These are phyloP conservation scores for Ochotona princeps DNA, from an alignment of 2,113 vertebrate species.

Conservation along the genomic window DNA sequence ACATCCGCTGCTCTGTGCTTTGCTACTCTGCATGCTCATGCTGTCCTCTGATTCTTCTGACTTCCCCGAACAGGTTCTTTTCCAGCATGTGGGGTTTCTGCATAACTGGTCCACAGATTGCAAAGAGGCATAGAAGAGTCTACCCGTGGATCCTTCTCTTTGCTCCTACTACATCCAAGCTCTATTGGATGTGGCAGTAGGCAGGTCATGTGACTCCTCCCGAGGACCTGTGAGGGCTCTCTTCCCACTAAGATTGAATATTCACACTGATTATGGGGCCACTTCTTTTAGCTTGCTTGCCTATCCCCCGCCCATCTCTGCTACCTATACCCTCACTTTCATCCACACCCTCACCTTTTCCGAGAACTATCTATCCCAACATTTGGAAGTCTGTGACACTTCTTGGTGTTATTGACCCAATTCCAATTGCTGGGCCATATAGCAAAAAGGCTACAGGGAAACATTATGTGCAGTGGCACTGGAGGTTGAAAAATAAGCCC, in stretches of 20 bases:
- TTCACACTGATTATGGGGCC: not conserved
- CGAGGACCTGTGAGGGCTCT: not conserved
- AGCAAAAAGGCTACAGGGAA: not conserved
- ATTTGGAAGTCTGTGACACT: not conserved
- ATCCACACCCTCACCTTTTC: no score
- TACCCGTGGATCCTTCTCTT: not conserved
- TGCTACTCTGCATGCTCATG: not conserved
- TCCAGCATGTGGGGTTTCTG: not conserved
- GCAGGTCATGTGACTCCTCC: not conserved
- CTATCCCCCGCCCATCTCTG: not conserved
- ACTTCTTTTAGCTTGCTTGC: not conserved
- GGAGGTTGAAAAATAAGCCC: not conserved
- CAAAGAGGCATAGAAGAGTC: not conserved
- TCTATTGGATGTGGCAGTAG: not conserved
- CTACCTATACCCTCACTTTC: fast-evolving
- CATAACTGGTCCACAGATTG: not conserved
- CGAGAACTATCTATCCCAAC: not conserved
- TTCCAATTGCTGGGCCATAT: not conserved
- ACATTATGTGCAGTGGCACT: not conserved
- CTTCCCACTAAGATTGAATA: not conserved
- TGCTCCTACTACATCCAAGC: not conserved
- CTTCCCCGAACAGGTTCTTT: not conserved
- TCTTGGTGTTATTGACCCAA: not conserved
- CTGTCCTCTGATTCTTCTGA: not conserved
- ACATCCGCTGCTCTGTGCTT: not conserved